Conservation (phyloP, 2,888 invertebrate species). For the Acronicta alni region DNA sequence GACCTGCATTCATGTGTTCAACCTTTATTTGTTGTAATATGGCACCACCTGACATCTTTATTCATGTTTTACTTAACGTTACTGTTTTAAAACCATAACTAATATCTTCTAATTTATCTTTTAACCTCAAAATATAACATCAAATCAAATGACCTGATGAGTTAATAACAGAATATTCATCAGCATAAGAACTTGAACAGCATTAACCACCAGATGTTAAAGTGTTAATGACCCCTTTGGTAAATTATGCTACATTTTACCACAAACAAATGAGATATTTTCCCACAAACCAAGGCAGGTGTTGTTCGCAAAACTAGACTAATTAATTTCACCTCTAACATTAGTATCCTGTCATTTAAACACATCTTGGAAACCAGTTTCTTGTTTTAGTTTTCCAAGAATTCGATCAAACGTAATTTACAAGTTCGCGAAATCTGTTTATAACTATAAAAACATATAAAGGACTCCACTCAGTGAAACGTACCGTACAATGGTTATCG, state of each 20-base stretch:
- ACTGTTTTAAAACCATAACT: no score
- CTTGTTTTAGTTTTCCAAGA: conserved; percentile 32
- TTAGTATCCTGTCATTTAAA: conserved; percentile 2
- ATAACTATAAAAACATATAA: conserved; percentile 21
- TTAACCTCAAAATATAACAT: no score
- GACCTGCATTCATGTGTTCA: no score
- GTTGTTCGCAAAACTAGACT: conserved; percentile 24
- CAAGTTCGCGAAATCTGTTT: conserved; percentile 26
- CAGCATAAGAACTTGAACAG: not conserved
- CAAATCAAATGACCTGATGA: no score
- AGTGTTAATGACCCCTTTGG: conserved; percentile 36
- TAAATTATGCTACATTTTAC: not conserved
- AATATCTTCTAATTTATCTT: no score
- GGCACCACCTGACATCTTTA: no score
- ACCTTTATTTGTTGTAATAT: no score
- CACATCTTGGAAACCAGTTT: conserved; percentile 27
- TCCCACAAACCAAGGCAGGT: conserved; percentile 25
- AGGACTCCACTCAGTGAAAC: not conserved
- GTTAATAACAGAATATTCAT: not conserved
- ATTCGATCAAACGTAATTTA: conserved; percentile 16
- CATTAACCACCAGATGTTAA: conserved; percentile 25
- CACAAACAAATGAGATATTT: conserved; percentile 19
- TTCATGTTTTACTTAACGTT: no score
- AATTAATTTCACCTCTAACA: conserved; percentile 34
- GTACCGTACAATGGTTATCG: not conserved